Percentiles rank a stretch among this genome's conserved stretches.
Conservation (phyloP, 2,113 vertebrate species). For the Nettapus auritus region DNA sequence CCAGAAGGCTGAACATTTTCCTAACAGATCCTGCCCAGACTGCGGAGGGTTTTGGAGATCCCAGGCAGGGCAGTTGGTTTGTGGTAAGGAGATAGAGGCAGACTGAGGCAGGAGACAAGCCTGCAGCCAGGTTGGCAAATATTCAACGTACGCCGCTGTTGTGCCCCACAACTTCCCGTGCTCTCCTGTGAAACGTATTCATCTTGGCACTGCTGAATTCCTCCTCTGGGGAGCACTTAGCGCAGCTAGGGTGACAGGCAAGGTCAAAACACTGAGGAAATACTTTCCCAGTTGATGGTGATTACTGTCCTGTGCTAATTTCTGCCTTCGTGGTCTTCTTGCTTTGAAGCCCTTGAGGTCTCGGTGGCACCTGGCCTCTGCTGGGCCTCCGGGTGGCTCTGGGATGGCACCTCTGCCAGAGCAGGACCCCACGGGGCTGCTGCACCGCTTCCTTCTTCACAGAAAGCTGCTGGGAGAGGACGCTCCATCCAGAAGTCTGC, state of each 20-base stretch:
- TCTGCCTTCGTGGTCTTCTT: background rate
- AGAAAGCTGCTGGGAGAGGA: background rate
- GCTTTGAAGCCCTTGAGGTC: background rate
- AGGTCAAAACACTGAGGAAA: background rate
- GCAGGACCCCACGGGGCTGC: background rate
- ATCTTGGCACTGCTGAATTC: background rate
- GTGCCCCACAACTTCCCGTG: background rate
- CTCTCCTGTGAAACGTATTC: background rate
- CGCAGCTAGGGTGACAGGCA: background rate
- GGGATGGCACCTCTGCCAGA: background rate
- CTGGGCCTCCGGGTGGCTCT: background rate
- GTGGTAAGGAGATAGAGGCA: background rate
- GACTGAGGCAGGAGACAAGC: background rate
- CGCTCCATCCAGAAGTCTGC: background rate
- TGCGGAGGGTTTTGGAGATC: background rate
- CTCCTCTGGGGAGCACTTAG: background rate
- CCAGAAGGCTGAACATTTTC: background rate
- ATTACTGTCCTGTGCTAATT: background rate
- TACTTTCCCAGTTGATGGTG: background rate
- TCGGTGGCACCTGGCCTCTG: background rate
- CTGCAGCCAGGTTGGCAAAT: background rate
- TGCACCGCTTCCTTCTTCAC: background rate
- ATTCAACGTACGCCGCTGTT: fast-evolving
- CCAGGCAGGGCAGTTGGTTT: background rate
- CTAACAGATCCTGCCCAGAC: background rate